Conservation (phyloP, 2,113 vertebrate species). For the Poicephalus meyeri region DNA sequence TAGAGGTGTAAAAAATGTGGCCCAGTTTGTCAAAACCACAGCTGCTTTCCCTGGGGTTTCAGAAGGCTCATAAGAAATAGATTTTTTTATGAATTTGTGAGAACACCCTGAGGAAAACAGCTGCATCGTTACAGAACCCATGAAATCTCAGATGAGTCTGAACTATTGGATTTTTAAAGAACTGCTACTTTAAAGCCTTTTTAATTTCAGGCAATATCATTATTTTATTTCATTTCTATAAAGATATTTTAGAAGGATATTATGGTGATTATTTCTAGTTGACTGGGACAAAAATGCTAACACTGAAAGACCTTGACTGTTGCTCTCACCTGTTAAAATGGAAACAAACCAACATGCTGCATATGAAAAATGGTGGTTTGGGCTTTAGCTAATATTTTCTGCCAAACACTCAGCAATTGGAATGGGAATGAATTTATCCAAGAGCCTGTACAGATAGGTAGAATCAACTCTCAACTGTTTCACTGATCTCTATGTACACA, state of each 20-base stretch:
- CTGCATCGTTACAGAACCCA: constrained; percentile 76
- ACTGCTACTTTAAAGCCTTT: constrained; percentile 54
- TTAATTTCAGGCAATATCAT: neutral
- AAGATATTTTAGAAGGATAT: neutral
- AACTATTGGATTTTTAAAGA: constrained; percentile 77
- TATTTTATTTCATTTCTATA: constrained; percentile 10
- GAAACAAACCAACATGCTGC: neutral
- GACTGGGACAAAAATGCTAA: neutral
- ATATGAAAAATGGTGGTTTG: neutral
- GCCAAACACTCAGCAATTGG: neutral
- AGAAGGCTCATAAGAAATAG: constrained; percentile 71
- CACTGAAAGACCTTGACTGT: neutral
- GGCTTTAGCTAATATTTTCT: neutral
- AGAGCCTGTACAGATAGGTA: neutral
- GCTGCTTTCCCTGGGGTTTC: constrained; percentile 77
- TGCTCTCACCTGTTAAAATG: neutral
- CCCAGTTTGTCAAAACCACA: constrained; percentile 79
- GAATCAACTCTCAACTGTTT: neutral
- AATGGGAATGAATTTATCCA: neutral
- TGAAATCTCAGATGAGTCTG: constrained; percentile 73
- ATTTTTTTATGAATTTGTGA: constrained; percentile 74
- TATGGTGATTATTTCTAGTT: neutral
- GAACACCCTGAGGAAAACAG: constrained; percentile 80
- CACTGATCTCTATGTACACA: neutral
- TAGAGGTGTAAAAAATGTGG: constrained; percentile 78